Conservation (phyloP, 2,113 vertebrate species). For the Fulica atra region DNA sequence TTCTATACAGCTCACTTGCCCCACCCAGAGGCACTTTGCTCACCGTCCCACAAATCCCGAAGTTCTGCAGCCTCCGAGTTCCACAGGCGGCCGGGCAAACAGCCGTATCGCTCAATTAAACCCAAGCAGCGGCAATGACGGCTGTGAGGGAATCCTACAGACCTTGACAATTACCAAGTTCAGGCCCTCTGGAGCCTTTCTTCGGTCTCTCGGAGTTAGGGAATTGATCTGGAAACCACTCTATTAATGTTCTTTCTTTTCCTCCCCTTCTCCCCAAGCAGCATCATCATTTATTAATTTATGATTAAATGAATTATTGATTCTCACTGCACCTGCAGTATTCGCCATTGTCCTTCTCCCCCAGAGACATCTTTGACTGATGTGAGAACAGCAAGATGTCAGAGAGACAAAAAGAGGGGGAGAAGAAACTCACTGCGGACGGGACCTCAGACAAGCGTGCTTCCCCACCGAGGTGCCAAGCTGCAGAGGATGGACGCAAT, state of each 20-base stretch:
- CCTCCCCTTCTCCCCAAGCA: conserved; percentile 39
- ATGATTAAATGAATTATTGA: conserved; percentile 73
- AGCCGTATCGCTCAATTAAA: background rate
- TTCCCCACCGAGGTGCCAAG: background rate
- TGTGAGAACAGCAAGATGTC: background rate
- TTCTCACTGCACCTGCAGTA: conserved; percentile 49
- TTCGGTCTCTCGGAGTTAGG: background rate
- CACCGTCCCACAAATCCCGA: background rate
- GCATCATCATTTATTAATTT: conserved; percentile 68
- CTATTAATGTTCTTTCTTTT: conserved; percentile 61
- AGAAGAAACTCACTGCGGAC: background rate
- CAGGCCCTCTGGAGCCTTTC: conserved; percentile 19
- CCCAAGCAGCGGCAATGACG: background rate
- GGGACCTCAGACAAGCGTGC: background rate
- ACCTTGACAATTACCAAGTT: conserved; percentile 26
- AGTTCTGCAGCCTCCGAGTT: background rate
- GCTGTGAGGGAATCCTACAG: background rate
- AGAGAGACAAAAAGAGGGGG: background rate
- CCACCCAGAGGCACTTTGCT: conserved; percentile 57
- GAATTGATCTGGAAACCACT: conserved; percentile 62
- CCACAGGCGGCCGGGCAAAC: background rate
- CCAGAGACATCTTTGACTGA: conserved; percentile 25
- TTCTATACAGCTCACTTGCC: conserved; percentile 17
- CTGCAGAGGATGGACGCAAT: background rate
- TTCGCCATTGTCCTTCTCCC: conserved; percentile 44